Evolutionary conservation across 92 coral and sea anemone genomes (phyloP).

Genomic region (Bergia sp.): DNA sequence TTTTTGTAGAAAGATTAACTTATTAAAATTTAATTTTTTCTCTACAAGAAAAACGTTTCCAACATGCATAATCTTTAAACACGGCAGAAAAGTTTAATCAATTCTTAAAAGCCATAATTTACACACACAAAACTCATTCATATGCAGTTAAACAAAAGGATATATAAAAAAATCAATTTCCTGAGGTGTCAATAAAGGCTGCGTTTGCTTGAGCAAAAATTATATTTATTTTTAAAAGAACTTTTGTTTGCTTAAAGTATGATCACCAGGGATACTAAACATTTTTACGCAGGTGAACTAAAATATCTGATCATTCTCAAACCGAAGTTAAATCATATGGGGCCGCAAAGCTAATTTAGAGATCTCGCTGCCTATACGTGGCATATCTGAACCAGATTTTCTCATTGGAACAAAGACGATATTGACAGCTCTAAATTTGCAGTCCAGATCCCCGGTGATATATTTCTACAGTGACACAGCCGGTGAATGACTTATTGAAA

Average conservation of each 20-base stretch:
- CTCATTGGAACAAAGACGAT: background rate
- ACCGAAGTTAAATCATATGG: conserved; percentile 10
- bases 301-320: conserved; percentile 30
- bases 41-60: background rate
- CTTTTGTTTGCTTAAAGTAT: conserved; percentile 17
- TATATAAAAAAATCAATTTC: conserved; percentile 29
- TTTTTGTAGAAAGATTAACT: conserved; percentile 7
- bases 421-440: background rate
- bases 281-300: conserved; percentile 46
- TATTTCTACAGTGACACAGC: conserved; percentile 10
- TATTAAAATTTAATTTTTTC: conserved; percentile 30
- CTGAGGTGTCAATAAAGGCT: conserved; percentile 4
- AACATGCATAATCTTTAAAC: background rate
- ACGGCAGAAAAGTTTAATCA: background rate
- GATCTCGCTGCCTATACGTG: background rate
- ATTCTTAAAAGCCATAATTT: background rate
- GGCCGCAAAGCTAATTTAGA: background rate
- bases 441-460: background rate
- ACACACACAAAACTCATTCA: background rate
- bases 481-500: conserved; percentile 15
- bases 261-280: conserved; percentile 32
- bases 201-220: conserved; percentile 5
- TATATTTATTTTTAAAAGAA: conserved; percentile 17
- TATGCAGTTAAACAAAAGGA: conserved; percentile 35
- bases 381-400: background rate